Percentiles rank a stretch among this genome's conserved stretches.
These are phyloP conservation scores for Sminthurides aquaticus DNA, from an alignment of 2,888 invertebrate genomes.

Conservation along the genomic window DNA sequence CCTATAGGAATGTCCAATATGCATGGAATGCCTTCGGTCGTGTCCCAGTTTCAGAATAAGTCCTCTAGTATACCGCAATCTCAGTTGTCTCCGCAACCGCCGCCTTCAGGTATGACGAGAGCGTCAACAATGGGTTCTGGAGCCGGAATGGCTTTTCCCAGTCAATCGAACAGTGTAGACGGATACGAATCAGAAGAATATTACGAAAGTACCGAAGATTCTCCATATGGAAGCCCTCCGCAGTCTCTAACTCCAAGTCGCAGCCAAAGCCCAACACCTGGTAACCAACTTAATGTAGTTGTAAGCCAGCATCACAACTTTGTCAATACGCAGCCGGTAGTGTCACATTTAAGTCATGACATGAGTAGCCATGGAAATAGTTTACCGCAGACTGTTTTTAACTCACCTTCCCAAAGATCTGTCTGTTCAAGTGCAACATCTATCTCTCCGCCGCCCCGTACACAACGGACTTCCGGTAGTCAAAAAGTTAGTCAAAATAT, in stretches of 20 bases:
- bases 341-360: constrained; percentile 5
- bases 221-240: constrained; percentile 54
- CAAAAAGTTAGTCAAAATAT: constrained; percentile 21
- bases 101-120: background rate
- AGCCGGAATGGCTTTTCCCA: constrained; percentile 30
- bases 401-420: constrained; percentile 4
- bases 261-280: constrained; percentile 55
- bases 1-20: constrained; percentile 1
- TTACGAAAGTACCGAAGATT: constrained; percentile 60
- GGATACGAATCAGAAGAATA: constrained; percentile 35
- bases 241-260: constrained; percentile 57
- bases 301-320: constrained; percentile 1
- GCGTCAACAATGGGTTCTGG: background rate
- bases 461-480: constrained; percentile 13
- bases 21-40: background rate
- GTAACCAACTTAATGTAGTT: constrained; percentile 2
- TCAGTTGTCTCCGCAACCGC: constrained; percentile 4
- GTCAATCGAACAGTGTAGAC: constrained; percentile 36
- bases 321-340: constrained; percentile 5
- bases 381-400: background rate
- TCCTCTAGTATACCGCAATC: background rate
- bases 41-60: background rate
- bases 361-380: background rate
- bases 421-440: constrained; percentile 16
- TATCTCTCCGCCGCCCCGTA: constrained; percentile 20